phyloP scores from a whole-genome alignment of 2,797 vertebrate species.

The Poliocrania exsul region DNA sequence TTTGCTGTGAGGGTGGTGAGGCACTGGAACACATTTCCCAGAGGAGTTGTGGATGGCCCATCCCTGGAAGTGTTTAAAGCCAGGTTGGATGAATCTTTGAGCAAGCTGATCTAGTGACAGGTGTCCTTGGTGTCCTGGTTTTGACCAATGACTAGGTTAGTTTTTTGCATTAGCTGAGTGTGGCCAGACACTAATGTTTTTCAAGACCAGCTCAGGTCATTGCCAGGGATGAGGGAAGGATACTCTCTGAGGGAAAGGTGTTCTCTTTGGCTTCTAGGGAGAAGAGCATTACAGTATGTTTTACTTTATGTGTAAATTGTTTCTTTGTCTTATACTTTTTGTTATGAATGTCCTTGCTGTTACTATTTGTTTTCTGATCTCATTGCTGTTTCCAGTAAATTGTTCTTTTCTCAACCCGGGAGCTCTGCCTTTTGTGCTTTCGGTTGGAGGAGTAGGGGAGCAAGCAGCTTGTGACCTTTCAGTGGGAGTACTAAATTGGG shows the following conservation, averaged over 20 bases:
- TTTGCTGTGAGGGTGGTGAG: background rate
- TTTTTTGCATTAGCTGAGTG: background rate
- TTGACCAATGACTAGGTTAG: background rate
- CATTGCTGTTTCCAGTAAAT: background rate
- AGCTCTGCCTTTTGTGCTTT: background rate
- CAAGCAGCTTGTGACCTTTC: background rate
- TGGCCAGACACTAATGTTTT: background rate
- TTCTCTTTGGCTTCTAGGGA: background rate
- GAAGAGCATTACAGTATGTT: background rate
- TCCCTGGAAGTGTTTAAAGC: background rate
- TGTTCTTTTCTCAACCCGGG: background rate
- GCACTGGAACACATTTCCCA: background rate
- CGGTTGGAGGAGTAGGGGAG: background rate
- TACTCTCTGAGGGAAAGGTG: fast-evolving
- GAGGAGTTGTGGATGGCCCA: background rate
- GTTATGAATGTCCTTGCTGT: background rate
- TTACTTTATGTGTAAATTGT: background rate
- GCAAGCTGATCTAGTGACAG: background rate
- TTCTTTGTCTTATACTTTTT: background rate
- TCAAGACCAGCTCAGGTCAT: background rate
- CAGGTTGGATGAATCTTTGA: background rate
- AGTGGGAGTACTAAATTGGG: background rate
- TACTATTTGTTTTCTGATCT: background rate
- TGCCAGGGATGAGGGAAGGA: fast-evolving
- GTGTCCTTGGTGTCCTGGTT: background rate